These are phyloP conservation scores for Oryctes rhinoceros DNA, from an alignment of 1,140 invertebrate genomes.

Conservation along the genomic window DNA sequence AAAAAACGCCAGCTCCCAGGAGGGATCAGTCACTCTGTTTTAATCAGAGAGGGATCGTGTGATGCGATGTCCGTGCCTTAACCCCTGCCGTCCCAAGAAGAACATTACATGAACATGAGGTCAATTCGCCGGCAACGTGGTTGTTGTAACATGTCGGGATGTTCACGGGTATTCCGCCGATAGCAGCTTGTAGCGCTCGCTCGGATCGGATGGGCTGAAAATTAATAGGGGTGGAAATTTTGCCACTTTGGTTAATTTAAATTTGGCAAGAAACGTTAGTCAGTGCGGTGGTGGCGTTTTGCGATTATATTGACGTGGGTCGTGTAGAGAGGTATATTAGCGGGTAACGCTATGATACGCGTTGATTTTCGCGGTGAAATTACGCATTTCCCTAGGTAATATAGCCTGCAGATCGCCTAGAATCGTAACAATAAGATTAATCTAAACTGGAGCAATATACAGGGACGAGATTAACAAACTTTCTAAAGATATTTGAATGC, in stretches of 20 bases:
- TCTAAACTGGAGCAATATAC: no score
- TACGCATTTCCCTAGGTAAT: no score
- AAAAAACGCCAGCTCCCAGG: not conserved
- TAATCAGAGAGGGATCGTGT: not conserved
- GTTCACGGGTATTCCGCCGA: not conserved
- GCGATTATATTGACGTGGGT: no score
- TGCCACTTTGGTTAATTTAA: slow-evolving; percentile 9
- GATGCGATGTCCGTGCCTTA: not conserved
- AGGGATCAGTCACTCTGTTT: not conserved
- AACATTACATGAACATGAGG: slow-evolving; percentile 10
- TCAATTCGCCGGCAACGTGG: not conserved
- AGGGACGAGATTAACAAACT: no score
- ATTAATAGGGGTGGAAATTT: not conserved
- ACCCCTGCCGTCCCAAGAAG: slow-evolving; percentile 7
- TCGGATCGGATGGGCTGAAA: not conserved
- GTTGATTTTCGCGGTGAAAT: no score
- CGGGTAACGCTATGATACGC: no score
- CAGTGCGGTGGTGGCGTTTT: not conserved
- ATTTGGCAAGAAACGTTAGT: slow-evolving; percentile 4
- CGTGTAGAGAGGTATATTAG: no score
- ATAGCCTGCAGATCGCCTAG: no score
- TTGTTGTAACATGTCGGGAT: not conserved
- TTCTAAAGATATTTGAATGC: no score
- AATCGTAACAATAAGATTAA: no score
- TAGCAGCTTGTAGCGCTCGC: not conserved